Evolutionary conservation across 1,140 invertebrate species (phyloP), one percentile per base, ranked within the genome.

Genomic region (Diorhabda elongata): DNA sequence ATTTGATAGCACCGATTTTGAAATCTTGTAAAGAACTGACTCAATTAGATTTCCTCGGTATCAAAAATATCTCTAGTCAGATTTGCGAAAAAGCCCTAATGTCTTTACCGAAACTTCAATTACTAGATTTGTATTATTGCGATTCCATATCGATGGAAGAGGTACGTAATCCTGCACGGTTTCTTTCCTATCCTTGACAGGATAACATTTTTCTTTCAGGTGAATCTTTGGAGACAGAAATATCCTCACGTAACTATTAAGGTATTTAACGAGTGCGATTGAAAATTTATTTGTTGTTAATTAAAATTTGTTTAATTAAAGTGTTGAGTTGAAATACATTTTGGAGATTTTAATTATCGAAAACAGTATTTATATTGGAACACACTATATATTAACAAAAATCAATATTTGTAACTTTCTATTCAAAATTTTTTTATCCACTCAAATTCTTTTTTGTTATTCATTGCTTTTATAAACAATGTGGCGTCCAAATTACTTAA

Each of bases 91-190:
- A 84, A 82, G 86, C 82, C 78, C 85, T 90, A 64, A 72, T 76
- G 11, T 81, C 73, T 47, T 81, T 84, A 69, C 75, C 82, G 5
- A 86, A 91, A 66, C 79, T 96, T 26, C 84, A 85, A 73, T 83
- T 96, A 72, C 83, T 96, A 58, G 94, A 96, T 79, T 84, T 96
- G 9, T 95, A 92, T 70, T 96, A 94, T 81, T 96, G 93, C 79
- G 89, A 92, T 74, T 87, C 88, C 67, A 91, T 95, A 63, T 86
- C 86, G 67, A 87, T 90, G 76, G 83, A 86, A 58, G 86, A 90
- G 82, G 87, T 92, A 26, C 26, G 26, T 26, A 26, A 26, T 26
- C 26, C 26, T 26, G 26, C 26, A 26, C 26, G 26, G 26, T 26
- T 26, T 26, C 26, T 1, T 26, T 26, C 26, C 26, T 26, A 42